These are phyloP conservation scores for Caenorhabditis doughertyi DNA, from an alignment of 2,888 invertebrate species.

Conservation along the genomic window DNA sequence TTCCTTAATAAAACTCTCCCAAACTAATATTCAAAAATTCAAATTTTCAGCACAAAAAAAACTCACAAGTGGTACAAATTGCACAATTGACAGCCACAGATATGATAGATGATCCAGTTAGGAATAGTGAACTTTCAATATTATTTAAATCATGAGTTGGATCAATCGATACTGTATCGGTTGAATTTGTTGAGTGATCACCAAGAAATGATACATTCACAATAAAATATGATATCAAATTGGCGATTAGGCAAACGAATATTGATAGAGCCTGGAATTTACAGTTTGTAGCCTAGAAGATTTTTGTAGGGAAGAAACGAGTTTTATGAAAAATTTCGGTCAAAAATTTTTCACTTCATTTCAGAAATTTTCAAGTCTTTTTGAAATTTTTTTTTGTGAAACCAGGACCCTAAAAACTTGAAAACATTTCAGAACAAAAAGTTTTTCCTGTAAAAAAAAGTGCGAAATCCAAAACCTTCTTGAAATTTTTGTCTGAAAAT, in stretches of 20 bases:
- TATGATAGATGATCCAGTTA: conserved; percentile 43
- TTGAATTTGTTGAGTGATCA: not conserved
- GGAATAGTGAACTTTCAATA: conserved; percentile 42
- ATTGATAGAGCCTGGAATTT: conserved; percentile 44
- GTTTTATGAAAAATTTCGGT: too few relatives aligned
- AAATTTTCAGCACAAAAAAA: too few relatives aligned
- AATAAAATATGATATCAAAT: conserved; percentile 40
- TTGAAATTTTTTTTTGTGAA: too few relatives aligned
- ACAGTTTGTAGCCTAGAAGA: too few relatives aligned
- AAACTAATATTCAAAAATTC: not conserved
- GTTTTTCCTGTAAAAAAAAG: too few relatives aligned
- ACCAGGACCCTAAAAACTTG: too few relatives aligned
- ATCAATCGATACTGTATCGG: not conserved
- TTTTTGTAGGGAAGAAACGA: not conserved
- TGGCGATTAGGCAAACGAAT: conserved; percentile 50
- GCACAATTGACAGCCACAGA: conserved; percentile 50
- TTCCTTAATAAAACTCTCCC: too few relatives aligned
- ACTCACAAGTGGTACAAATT: conserved; percentile 51
- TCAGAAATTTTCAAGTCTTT: too few relatives aligned
- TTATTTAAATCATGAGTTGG: not conserved
- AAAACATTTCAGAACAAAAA: too few relatives aligned
- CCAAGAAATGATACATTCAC: not conserved
- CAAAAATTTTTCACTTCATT: too few relatives aligned
- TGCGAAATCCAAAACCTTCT: too few relatives aligned
- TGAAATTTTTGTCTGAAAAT: too few relatives aligned